These are phyloP conservation scores for Temnothorax curvispinosus DNA, from an alignment of 1,140 invertebrate genomes.

Conservation along the genomic window DNA sequence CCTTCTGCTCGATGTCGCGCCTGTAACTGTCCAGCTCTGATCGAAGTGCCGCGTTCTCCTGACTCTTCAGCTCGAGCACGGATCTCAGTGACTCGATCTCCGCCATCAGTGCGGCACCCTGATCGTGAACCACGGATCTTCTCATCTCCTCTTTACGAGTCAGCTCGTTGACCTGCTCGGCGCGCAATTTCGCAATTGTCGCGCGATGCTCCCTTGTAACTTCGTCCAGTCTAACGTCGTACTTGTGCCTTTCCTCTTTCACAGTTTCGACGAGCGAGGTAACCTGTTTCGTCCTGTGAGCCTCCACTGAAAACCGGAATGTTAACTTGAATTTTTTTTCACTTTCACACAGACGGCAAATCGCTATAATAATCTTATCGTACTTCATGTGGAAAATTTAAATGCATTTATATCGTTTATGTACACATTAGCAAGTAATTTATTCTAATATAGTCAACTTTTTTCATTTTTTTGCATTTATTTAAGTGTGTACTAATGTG, in stretches of 20 bases:
- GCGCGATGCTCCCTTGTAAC: conserved; percentile 76
- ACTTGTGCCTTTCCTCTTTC: conserved; percentile 73
- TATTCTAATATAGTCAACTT: neutral
- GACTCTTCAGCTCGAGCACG: conserved; percentile 91
- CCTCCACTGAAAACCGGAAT: conserved; percentile 77
- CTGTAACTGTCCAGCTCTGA: conserved; percentile 88
- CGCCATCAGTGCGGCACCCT: conserved; percentile 84
- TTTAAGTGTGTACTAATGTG: neutral
- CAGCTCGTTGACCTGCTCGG: conserved; percentile 83
- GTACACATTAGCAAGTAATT: neutral
- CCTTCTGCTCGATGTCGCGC: conserved; percentile 87
- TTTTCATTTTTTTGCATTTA: neutral
- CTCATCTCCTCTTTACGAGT: conserved; percentile 76
- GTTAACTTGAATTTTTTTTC: neutral
- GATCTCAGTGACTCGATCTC: conserved; percentile 91
- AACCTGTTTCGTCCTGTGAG: conserved; percentile 74
- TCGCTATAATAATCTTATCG: neutral
- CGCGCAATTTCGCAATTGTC: conserved; percentile 80
- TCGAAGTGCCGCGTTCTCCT: conserved; percentile 90
- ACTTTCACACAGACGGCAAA: neutral
- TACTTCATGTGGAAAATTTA: neutral
- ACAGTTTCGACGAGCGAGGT: conserved; percentile 74
- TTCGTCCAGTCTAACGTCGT: conserved; percentile 73
- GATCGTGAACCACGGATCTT: conserved; percentile 77
- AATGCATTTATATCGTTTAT: neutral